phyloP scores from a whole-genome alignment of 2,113 vertebrate genomes.

The Psophia crepitans region DNA sequence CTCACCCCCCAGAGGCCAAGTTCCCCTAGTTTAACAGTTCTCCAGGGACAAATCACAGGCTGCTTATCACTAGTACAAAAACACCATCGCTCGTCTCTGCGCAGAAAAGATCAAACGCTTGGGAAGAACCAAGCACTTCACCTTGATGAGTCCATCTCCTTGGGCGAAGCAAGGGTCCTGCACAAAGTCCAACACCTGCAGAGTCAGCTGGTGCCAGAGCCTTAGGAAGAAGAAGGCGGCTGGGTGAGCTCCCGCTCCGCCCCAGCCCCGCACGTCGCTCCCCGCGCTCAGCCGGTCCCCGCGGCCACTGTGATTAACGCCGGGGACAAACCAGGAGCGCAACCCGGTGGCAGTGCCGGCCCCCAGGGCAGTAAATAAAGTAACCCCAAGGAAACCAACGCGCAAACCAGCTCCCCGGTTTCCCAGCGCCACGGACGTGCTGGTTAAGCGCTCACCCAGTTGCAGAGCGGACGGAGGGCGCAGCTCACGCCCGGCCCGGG shows the following conservation, averaged over 20 bases:
- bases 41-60: too few species aligned
- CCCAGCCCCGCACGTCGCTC: accelerated
- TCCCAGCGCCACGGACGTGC: accelerated
- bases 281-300: accelerated
- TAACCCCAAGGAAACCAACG: accelerated
- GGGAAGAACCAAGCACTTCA: background rate
- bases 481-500: background rate
- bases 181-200: conserved; percentile 90
- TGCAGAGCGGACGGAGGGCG: accelerated
- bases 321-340: accelerated
- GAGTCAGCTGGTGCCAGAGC: conserved; percentile 96
- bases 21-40: accelerated
- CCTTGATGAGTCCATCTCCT: conserved; percentile 95
- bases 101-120: accelerated
- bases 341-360: too few species aligned
- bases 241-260: accelerated
- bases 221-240: conserved; percentile 44
- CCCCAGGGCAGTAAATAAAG: accelerated
- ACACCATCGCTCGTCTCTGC: accelerated
- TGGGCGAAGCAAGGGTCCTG: conserved; percentile 92
- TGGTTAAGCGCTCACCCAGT: accelerated
- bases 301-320: accelerated
- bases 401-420: accelerated
- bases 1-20: background rate
- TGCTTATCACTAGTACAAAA: accelerated